Conservation (phyloP, 2,888 invertebrate genomes). For the Drosophila rubida region DNA sequence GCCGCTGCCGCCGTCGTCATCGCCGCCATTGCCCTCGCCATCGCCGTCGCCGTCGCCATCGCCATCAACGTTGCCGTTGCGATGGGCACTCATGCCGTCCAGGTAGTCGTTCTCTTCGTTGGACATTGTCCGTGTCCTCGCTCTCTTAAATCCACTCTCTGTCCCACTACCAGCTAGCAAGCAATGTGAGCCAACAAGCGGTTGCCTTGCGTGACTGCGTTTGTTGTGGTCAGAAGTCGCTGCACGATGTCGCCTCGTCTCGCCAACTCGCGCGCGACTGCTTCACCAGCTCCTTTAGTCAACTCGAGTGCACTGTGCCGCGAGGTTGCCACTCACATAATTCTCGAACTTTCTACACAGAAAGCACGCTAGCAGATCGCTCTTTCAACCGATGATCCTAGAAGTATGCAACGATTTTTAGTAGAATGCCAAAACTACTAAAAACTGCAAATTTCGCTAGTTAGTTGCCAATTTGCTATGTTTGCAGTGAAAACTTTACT, state of each 20-base stretch:
- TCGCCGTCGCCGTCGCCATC: constrained; percentile 34
- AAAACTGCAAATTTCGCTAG: no score
- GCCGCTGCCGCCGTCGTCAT: constrained; percentile 55
- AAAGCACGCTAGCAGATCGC: not conserved
- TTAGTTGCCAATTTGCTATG: no score
- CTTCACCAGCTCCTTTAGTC: constrained; percentile 24
- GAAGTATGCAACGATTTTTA: not conserved
- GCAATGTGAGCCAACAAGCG: constrained; percentile 39
- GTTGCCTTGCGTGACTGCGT: constrained; percentile 66
- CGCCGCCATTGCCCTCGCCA: constrained; percentile 41
- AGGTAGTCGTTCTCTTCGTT: constrained; percentile 73
- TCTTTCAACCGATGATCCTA: constrained; percentile 13
- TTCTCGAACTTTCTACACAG: not conserved
- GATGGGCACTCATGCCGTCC: constrained; percentile 46
- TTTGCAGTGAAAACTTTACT: no score
- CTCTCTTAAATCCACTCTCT: constrained; percentile 46
- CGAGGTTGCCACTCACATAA: constrained; percentile 33
- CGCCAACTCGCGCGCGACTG: constrained; percentile 22
- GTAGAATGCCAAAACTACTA: no score
- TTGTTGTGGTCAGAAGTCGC: constrained; percentile 73
- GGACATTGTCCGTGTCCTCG: constrained; percentile 64
- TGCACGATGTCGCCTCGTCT: constrained; percentile 62
- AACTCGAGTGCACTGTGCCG: constrained; percentile 18
- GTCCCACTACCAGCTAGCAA: not conserved
- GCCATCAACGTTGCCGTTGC: constrained; percentile 38